Evolutionary conservation across 2,113 vertebrate genomes (phyloP), one percentile per base, ranked within the genome.

Genomic region (Todiramphus saurophagus): DNA sequence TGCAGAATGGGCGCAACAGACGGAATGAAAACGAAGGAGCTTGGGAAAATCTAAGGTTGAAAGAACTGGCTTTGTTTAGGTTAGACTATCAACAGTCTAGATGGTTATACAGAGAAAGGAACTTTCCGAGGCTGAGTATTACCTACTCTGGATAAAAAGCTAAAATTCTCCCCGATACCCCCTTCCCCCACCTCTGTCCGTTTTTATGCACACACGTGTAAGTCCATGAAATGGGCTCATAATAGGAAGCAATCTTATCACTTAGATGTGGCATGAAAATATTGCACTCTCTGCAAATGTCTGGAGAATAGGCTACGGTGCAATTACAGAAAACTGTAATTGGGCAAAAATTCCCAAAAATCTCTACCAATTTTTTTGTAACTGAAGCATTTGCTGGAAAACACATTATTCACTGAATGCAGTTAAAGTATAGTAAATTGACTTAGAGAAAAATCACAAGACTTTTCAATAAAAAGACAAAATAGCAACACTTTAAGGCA

Each of bases 391-490:
- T 96, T 96, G n/a, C 51, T 69, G 74, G 62, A 72, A 90, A 91
- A 94, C 58, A 58, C 77, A 89, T 91, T 82, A 93, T 88, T 96
- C 91, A 90, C 43, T 91, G 90, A 93, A 77, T 51, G 84, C 86
- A 55, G 87, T 68, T 85, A 74, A 95, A 91, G 68, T 70, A 43
- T 44, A 76, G 86, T 31, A 96, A 95, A 96, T 93, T 39, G 85
- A 83, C 85, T 96, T 93, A 1, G 13, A 94, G 91, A 96, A 91
- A 96, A 95, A 95, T 83, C 87, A 51, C 81, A 95, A 86, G 83
- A 89, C 51, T 94, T 93, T 97, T 86, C 94, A 97, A 96, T 97
- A 96, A 96, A 94, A 95, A 91, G 93, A 91, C 81, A 94, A 93
- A 97, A 97, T 86, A 95, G 83, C 90, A 94, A 91, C 75, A 86